A percentile compares a stretch with the other conserved stretches of the same genome.
These are phyloP conservation scores for Brevipalpus yothersi DNA, from an alignment of 1,140 invertebrate species.

Conservation along the genomic window DNA sequence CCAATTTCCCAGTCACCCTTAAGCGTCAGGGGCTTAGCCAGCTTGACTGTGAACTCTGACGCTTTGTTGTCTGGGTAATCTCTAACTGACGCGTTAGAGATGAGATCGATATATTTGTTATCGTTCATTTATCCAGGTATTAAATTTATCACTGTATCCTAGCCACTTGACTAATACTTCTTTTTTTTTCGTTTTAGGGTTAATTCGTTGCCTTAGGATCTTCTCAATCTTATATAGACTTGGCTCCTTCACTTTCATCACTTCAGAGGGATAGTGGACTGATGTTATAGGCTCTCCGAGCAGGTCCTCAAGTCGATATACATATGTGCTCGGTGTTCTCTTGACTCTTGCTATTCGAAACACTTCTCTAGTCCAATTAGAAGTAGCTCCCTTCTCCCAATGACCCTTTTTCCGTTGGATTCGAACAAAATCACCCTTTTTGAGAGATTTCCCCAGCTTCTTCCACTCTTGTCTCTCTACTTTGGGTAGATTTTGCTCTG, in stretches of 20 bases:
- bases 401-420: not conserved
- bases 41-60: not conserved
- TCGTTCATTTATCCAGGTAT: not conserved
- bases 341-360: not conserved
- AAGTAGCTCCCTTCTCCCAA: not conserved
- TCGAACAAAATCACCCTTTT: not conserved
- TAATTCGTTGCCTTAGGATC: not conserved
- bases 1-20: not conserved
- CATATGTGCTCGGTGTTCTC: not conserved
- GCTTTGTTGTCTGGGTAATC: not conserved
- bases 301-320: not conserved
- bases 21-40: not conserved
- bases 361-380: not conserved
- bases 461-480: not conserved
- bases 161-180: not conserved
- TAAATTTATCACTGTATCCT: not conserved
- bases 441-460: not conserved
- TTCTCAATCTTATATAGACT: not conserved
- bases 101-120: not conserved
- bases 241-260: not conserved
- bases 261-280: not conserved
- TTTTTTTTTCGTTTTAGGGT: not conserved
- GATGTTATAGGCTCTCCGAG: not conserved
- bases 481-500: not conserved
- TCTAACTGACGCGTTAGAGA: not conserved